Evolutionary conservation across 2,888 invertebrate species (phyloP).

Genomic region (Nomada flava): DNA sequence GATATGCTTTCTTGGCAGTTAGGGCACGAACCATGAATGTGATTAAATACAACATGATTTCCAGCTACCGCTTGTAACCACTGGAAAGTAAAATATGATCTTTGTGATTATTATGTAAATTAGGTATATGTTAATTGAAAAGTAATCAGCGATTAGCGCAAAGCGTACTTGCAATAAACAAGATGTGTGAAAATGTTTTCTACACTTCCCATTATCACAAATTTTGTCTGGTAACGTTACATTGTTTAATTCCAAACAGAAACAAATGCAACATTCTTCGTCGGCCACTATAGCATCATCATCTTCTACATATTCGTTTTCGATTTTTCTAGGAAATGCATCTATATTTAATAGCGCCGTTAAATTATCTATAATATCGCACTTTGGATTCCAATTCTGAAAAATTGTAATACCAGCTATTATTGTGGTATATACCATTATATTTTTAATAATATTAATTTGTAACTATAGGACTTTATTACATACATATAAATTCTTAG

Average conservation of each 20-base stretch:
- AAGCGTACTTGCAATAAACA: slow-evolving; percentile 77
- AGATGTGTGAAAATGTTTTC: slow-evolving; percentile 76
- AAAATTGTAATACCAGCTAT: slow-evolving; percentile 2
- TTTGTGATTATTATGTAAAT: slow-evolving; percentile 9
- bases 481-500: slow-evolving; percentile 72
- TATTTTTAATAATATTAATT: background rate
- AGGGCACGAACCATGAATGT: slow-evolving; percentile 79
- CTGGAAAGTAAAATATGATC: slow-evolving; percentile 61
- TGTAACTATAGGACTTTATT: background rate
- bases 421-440: background rate
- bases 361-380: slow-evolving; percentile 75
- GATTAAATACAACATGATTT: slow-evolving; percentile 76
- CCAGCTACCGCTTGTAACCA: slow-evolving; percentile 77
- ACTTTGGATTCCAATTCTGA: slow-evolving; percentile 78
- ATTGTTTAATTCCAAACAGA: slow-evolving; percentile 73
- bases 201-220: slow-evolving; percentile 79
- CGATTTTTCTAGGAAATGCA: slow-evolving; percentile 74
- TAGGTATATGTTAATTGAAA: slow-evolving; percentile 5
- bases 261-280: slow-evolving; percentile 82
- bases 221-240: slow-evolving; percentile 75
- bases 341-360: slow-evolving; percentile 73
- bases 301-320: slow-evolving; percentile 31
- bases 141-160: background rate
- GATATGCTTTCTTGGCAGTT: slow-evolving; percentile 78
- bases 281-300: slow-evolving; percentile 72